Evolutionary conservation across 2,113 vertebrate species (phyloP), one percentile per base, ranked within the genome.

Genomic region (Psittacus erithacus): DNA sequence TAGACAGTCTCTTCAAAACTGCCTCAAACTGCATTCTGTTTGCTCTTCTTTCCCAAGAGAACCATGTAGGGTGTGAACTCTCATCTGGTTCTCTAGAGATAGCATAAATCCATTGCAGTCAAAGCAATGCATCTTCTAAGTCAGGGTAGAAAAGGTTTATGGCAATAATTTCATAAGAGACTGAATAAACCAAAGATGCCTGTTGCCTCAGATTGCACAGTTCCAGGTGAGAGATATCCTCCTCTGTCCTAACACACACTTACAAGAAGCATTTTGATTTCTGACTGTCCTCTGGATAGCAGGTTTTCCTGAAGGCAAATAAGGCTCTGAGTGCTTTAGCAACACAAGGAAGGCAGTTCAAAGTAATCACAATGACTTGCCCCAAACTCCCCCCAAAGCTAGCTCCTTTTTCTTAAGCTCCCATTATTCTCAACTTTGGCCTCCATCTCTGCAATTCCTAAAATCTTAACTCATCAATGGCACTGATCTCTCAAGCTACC

Each of bases 41-140:
- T 79, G 43, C 87, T 79, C 62, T 28, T 80, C 73, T 68, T 87
- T 52, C 39, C 57, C 64, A 50, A 23, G 6, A 91, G 57, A 52
- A 62, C 18, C 75, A 31, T 3, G n/a, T 1, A 69, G 74, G 78
- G 62, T 59, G 53, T 70, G 92, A 94, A 82, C 84, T 69, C 62
- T 62, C 90, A 95, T 68, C 87, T 90, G 90, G 29, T 29, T 77
- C 92, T 80, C 90, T 93, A 49, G 65, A 95, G 94, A 95, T 63
- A 92, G 59, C 19, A 17, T 39, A 77, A 95, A 68, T 57, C 84
- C 70, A 20, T 60, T 52, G 47, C 82, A 82, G 62, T 62, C 65
- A 92, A 88, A 92, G 44, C 46, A 59, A 35, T 8, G 27, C 39
- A 27, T 57, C 50, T 57, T 76, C 33, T 69, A 38, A 84, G 33